These are phyloP conservation scores for Drosophila melanosoma DNA, from an alignment of 2,888 invertebrate species.

Conservation along the genomic window DNA sequence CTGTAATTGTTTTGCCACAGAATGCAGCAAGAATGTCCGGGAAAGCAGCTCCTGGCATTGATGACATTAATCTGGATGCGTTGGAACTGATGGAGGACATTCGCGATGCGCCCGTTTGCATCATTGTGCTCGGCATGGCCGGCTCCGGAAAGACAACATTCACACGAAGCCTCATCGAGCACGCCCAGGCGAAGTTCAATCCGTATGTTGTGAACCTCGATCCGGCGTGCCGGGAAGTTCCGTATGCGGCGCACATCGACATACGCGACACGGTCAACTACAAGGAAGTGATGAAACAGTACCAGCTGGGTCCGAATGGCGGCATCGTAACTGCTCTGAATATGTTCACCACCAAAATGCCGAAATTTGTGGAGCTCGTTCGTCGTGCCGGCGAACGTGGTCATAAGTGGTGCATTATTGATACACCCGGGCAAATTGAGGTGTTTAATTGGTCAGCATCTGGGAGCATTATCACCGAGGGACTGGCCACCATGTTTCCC, in stretches of 20 bases:
- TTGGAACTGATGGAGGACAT: neutral
- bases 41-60: neutral
- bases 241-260: slow-evolving; percentile 97
- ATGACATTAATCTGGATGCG: neutral
- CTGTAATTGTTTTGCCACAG: neutral
- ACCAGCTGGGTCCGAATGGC: slow-evolving; percentile 98
- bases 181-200: slow-evolving; percentile 87
- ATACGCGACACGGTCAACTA: slow-evolving; percentile 99
- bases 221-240: slow-evolving; percentile 96
- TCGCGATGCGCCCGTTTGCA: slow-evolving; percentile 86
- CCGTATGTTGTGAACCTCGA: slow-evolving; percentile 96
- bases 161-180: slow-evolving; percentile 92
- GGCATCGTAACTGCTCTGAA: slow-evolving; percentile 99
- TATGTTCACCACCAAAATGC: slow-evolving; percentile 98
- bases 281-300: slow-evolving; percentile 99
- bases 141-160: slow-evolving; percentile 99
- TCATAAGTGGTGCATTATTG: slow-evolving; percentile 90
- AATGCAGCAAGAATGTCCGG: neutral
- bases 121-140: slow-evolving; percentile 94
- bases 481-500: slow-evolving; percentile 95
- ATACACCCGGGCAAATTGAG: slow-evolving; percentile 98
- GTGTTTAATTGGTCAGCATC: slow-evolving; percentile 99
- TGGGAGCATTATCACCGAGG: slow-evolving; percentile 97
- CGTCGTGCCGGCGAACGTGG: slow-evolving; percentile 88
- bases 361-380: slow-evolving; percentile 92